These are phyloP conservation scores for Pterois miles DNA, from an alignment of 2,797 vertebrate species.

Conservation along the genomic window DNA sequence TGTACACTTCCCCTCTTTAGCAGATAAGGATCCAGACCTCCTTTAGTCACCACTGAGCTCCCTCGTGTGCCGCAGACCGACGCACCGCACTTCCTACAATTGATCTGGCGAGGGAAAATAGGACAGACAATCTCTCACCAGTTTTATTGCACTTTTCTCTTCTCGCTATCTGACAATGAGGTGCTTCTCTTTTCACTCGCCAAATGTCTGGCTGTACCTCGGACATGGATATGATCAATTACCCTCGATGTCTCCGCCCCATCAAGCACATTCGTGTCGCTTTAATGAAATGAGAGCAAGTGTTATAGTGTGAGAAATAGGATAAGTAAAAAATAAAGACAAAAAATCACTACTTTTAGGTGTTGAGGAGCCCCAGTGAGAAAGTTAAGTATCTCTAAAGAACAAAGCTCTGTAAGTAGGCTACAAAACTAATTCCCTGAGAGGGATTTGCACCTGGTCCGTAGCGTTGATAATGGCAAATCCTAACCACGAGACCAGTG, in stretches of 20 bases:
- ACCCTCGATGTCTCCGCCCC: conserved; percentile 48
- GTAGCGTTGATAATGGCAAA: too few relatives aligned
- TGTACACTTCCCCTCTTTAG: conserved; percentile 41
- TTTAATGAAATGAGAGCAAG: conserved; percentile 56
- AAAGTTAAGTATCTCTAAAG: conserved; percentile 19
- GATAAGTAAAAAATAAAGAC: background rate
- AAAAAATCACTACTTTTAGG: conserved; percentile 14
- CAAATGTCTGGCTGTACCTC: conserved; percentile 38
- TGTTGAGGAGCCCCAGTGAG: background rate
- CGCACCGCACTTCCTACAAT: conserved; percentile 52
- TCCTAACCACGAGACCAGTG: too few relatives aligned
- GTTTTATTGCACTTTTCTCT: conserved; percentile 49
- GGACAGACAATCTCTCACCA: conserved; percentile 59
- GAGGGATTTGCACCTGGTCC: too few relatives aligned
- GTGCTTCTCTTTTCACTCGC: conserved; percentile 39
- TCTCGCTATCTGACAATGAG: conserved; percentile 42
- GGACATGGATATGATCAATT: conserved; percentile 68
- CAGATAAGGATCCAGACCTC: conserved; percentile 72
- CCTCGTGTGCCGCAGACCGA: conserved; percentile 23
- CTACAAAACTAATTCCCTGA: too few relatives aligned
- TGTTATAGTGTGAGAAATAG: conserved; percentile 1
- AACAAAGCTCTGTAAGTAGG: background rate
- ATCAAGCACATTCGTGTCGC: conserved; percentile 49
- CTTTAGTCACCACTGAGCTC: conserved; percentile 50
- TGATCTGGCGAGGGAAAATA: conserved; percentile 65